A percentile compares a stretch with the other conserved stretches of the same genome.
Conservation (phyloP, 2,113 vertebrate species). For the Aplodontia rufa region DNA sequence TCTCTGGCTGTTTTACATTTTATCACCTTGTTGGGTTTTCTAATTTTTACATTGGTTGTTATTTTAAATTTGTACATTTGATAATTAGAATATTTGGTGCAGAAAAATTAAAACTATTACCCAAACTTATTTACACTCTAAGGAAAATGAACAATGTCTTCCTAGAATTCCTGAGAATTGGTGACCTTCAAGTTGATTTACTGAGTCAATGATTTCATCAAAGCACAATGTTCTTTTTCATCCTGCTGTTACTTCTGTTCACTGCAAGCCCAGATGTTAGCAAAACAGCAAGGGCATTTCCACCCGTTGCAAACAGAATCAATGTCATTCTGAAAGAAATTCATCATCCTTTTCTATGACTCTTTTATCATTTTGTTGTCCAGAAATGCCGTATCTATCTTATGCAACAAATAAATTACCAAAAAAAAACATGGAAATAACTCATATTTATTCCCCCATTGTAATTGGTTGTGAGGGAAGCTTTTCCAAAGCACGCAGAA, state of each 20-base stretch:
- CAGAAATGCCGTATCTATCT: not conserved
- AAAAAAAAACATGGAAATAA: not conserved
- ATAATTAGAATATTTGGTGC: not conserved
- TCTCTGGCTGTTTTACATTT: not conserved
- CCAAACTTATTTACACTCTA: not conserved
- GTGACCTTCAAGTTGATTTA: not conserved
- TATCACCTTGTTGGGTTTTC: not conserved
- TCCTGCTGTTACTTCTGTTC: not conserved
- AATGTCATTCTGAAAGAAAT: not conserved
- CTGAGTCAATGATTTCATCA: not conserved
- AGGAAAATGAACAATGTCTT: not conserved
- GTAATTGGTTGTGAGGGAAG: not conserved
- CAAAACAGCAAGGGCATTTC: not conserved
- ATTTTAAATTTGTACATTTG: not conserved
- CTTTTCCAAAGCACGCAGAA: not conserved
- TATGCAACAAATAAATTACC: not conserved
- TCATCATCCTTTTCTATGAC: not conserved
- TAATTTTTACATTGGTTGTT: not conserved
- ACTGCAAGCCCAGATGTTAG: not conserved
- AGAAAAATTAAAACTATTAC: not conserved
- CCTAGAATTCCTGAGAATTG: not conserved
- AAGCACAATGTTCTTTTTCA: not conserved
- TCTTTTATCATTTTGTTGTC: not conserved
- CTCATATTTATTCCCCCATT: not conserved
- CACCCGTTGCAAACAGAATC: not conserved